phyloP scores from a whole-genome alignment of 2,888 invertebrate species.

The Pediacus dermestoides region DNA sequence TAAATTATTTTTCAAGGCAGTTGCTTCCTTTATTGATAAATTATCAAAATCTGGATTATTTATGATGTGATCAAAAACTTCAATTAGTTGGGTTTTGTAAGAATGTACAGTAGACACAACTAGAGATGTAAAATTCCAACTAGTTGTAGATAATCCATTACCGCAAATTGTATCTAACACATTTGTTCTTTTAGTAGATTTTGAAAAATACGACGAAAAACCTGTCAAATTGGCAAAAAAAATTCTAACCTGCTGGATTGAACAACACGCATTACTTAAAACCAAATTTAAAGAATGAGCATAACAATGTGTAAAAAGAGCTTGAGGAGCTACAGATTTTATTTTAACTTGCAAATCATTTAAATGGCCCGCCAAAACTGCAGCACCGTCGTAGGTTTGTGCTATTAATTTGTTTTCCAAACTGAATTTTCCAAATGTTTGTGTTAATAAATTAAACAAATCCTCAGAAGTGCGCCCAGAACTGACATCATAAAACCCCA shows the following conservation, averaged over 20 bases:
- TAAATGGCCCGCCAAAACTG: slow-evolving; percentile 31
- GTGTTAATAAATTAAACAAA: slow-evolving; percentile 27
- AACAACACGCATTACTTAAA: slow-evolving; percentile 16
- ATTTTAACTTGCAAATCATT: slow-evolving; percentile 14
- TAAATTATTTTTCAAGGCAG: slow-evolving; percentile 16
- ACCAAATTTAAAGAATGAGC: slow-evolving; percentile 31
- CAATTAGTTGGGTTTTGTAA: slow-evolving; percentile 10
- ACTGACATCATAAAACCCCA: slow-evolving; percentile 36
- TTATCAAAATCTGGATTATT: slow-evolving; percentile 8
- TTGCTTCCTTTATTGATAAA: slow-evolving; percentile 14
- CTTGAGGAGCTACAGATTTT: slow-evolving; percentile 23
- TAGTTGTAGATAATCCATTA: slow-evolving; percentile 17
- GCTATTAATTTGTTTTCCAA: slow-evolving; percentile 33
- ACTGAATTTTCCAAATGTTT: slow-evolving; percentile 28
- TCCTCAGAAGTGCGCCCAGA: slow-evolving; percentile 27
- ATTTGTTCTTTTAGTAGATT: slow-evolving; percentile 25
- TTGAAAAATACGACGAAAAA: slow-evolving; percentile 24
- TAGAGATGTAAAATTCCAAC: slow-evolving; percentile 23
- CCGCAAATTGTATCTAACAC: slow-evolving; percentile 15
- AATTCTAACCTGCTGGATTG: slow-evolving; percentile 16
- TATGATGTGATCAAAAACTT: slow-evolving; percentile 15
- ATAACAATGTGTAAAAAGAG: slow-evolving; percentile 30
- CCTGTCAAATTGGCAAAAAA: slow-evolving; percentile 24
- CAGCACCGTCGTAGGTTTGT: slow-evolving; percentile 37
- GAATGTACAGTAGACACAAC: slow-evolving; percentile 15